phyloP scores from a whole-genome alignment of 2,113 vertebrate species.

The Scortum barcoo region DNA sequence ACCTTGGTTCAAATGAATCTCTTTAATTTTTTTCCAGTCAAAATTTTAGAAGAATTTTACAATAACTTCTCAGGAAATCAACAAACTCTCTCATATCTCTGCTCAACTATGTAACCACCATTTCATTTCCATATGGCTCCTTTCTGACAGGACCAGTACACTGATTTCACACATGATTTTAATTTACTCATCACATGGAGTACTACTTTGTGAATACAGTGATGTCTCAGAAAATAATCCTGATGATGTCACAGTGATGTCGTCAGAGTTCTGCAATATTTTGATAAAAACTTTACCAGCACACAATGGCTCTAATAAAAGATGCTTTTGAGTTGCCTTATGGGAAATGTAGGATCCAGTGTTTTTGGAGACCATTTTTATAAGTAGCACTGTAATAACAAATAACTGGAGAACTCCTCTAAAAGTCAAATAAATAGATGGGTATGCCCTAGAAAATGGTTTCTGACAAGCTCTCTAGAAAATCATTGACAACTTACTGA shows the following conservation, averaged over 20 bases:
- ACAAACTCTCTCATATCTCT: not conserved
- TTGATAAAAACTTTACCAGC: too few species aligned
- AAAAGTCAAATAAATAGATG: not conserved
- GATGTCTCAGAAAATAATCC: not conserved
- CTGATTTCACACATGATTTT: not conserved
- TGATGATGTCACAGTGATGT: too few species aligned
- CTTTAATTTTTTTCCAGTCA: not conserved
- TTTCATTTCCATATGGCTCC: not conserved
- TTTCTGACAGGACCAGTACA: not conserved
- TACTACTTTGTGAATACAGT: not conserved
- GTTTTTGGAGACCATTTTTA: too few species aligned
- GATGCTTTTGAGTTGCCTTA: too few species aligned
- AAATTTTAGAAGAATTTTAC: not conserved
- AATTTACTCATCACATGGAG: not conserved
- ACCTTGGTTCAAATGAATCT: not conserved
- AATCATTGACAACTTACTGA: too few species aligned
- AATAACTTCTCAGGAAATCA: not conserved
- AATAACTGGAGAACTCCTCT: not conserved
- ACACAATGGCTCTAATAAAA: too few species aligned
- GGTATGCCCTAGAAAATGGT: not conserved
- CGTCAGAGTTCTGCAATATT: not conserved
- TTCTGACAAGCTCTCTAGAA: not conserved
- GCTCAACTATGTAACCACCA: not conserved
- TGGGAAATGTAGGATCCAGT: too few species aligned
- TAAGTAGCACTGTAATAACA: too few species aligned